phyloP scores from a whole-genome alignment of 2,888 invertebrate genomes.

The Adelognathus sp. region DNA sequence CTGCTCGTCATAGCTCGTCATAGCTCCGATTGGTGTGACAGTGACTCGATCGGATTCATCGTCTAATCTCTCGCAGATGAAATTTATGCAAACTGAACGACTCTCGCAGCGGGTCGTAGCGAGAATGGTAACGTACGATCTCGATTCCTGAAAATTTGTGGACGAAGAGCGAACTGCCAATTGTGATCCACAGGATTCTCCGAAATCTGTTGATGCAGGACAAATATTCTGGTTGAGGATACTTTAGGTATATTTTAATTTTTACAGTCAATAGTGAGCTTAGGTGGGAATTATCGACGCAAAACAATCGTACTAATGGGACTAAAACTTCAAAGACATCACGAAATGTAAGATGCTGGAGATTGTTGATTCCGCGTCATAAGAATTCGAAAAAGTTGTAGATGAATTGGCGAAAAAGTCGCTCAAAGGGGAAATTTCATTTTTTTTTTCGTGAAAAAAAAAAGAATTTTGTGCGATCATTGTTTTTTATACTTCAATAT shows the following conservation, averaged over 20 bases:
- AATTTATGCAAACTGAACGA: conserved; percentile 40
- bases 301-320: background rate
- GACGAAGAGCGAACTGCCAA: conserved; percentile 35
- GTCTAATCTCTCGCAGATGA: conserved; percentile 18
- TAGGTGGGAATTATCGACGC: no score
- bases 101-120: conserved; percentile 30
- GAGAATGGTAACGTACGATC: conserved; percentile 25
- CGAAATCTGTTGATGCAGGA: conserved; percentile 22
- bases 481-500: no score
- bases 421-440: no score
- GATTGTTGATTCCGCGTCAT: no score
- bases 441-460: no score
- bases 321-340: no score
- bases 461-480: no score
- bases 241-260: background rate
- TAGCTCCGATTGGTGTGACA: background rate
- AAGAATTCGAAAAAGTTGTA: no score
- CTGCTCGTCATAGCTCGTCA: background rate
- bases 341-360: no score
- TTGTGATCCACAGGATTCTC: conserved; percentile 52
- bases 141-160: conserved; percentile 11
- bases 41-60: background rate
- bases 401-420: no score
- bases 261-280: no score
- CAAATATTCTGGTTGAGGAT: background rate